These are phyloP conservation scores for Aradophagus sp. DNA, from an alignment of 1,140 invertebrate genomes.

Conservation along the genomic window DNA sequence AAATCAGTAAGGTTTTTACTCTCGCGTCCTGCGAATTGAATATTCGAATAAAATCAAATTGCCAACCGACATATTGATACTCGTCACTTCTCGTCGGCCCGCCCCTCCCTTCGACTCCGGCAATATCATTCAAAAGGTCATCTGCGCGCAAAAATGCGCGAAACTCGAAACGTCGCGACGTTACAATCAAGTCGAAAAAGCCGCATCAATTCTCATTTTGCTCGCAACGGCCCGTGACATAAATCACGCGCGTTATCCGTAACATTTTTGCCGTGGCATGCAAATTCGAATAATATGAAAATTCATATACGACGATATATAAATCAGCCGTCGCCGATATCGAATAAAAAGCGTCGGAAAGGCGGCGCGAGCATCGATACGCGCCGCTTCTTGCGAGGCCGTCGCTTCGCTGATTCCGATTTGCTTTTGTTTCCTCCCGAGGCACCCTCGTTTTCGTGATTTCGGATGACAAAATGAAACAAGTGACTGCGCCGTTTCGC, in stretches of 20 bases:
- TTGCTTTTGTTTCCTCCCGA: conserved; percentile 13
- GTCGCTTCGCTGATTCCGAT: conserved; percentile 4
- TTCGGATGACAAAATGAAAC: conserved; percentile 51
- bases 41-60: too few species aligned
- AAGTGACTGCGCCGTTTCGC: conserved; percentile 17
- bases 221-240: neutral
- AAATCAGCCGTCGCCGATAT: conserved; percentile 33
- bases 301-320: conserved; percentile 37
- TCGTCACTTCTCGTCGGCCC: too few species aligned
- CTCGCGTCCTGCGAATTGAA: too few species aligned
- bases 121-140: too few species aligned
- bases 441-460: conserved; percentile 1
- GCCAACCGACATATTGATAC: too few species aligned
- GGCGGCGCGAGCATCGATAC: conserved; percentile 2
- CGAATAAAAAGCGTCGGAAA: conserved; percentile 33
- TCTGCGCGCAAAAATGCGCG: conserved; percentile 2
- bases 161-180: conserved; percentile 7
- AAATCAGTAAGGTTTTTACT: too few species aligned
- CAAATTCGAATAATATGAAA: conserved; percentile 38
- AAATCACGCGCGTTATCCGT: conserved; percentile 7
- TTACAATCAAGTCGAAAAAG: conserved; percentile 10
- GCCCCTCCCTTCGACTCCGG: too few species aligned
- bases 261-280: conserved; percentile 15
- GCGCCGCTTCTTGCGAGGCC: conserved; percentile 18
- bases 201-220: conserved; percentile 12